Evolutionary conservation across 2,797 vertebrate species (phyloP).

Genomic region (Neosilurus mollespiculum): DNA sequence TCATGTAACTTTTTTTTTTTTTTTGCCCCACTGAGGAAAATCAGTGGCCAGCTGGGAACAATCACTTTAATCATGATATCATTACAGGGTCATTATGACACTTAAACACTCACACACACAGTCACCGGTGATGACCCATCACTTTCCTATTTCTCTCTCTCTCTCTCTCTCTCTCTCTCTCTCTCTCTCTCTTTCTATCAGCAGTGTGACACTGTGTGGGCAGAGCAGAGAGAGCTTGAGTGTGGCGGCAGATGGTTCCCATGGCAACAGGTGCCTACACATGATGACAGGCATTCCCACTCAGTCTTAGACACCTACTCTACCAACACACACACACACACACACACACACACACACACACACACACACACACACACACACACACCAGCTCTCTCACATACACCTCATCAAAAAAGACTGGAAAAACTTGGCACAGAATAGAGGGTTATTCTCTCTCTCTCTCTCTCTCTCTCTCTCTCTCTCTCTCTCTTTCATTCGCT

Average conservation of each 20-base stretch:
- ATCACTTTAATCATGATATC: neutral
- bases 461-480: conserved; percentile 40
- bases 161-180: conserved; percentile 34
- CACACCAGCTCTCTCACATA: too few species aligned
- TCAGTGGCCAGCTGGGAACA: neutral
- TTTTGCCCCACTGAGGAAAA: neutral
- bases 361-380: conserved; percentile 26
- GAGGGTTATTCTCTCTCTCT: conserved; percentile 55
- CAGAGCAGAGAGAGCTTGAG: conserved; percentile 69
- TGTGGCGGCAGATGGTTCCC: conserved; percentile 80
- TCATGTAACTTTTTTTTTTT: neutral
- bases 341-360: conserved; percentile 29
- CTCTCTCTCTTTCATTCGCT: conserved; percentile 26
- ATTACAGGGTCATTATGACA: conserved; percentile 8
- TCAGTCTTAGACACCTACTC: conserved; percentile 72
- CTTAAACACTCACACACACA: conserved; percentile 11
- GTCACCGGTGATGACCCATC: conserved; percentile 9
- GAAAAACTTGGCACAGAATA: conserved; percentile 47
- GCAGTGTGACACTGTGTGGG: conserved; percentile 77
- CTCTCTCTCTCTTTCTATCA: conserved; percentile 59
- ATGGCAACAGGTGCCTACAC: conserved; percentile 78
- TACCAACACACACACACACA: conserved; percentile 34
- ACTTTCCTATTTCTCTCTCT: conserved; percentile 16
- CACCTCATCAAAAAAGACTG: conserved; percentile 25
- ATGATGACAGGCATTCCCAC: conserved; percentile 82